Base-by-base conservation (phyloP, 2,113 vertebrate genomes). In the Scartelaos histophorus region DNA sequence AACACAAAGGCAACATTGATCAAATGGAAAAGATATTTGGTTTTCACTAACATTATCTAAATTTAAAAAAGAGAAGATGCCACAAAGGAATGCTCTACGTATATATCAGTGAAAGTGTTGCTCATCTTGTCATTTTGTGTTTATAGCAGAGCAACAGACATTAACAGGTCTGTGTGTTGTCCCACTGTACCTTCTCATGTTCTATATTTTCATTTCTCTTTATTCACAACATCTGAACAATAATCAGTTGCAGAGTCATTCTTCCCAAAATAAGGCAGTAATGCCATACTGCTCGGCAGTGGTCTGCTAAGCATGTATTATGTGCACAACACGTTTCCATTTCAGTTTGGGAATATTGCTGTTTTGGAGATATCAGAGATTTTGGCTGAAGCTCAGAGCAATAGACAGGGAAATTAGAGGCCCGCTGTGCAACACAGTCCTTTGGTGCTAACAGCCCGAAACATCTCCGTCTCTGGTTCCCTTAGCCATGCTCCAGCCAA, bases 371-470 rank as follows among this genome's bases (percentile, higher is more conserved):
- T 78, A 73, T 80, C 61, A 38, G 61, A 75, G 66, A 81, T 78
- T 70, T 73, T 74, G 78, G 76, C 83, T 75, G 85, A 73, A 74
- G 71, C 17, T 5, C 79, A 88, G 87, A 83, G 71, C 73, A 73
- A 82, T 72, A 85, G 84, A 78, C 80, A 66, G 75, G 71, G 77
- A 89, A 87, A 89, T 90, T 85, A 85, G 75, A 85, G 74, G 80
- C 81, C 74, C 69, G 38, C 71, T 65, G 58, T 86, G 51, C 79
- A 74, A 72, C 72, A 68, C 68, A 83, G 80, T 73, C 74, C 86
- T 82, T 88, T 77, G 83, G 69, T 75, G 81, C 72, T 87, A 82
- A 88, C 86, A 77, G 84, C 70, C 83, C 82, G 56, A 88, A 89
- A 85, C 81, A 85, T 85, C 83, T 71, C 74, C 29, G 51, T 76